phyloP scores from a whole-genome alignment of 2,113 vertebrate species.

The Dipodomys spectabilis region DNA sequence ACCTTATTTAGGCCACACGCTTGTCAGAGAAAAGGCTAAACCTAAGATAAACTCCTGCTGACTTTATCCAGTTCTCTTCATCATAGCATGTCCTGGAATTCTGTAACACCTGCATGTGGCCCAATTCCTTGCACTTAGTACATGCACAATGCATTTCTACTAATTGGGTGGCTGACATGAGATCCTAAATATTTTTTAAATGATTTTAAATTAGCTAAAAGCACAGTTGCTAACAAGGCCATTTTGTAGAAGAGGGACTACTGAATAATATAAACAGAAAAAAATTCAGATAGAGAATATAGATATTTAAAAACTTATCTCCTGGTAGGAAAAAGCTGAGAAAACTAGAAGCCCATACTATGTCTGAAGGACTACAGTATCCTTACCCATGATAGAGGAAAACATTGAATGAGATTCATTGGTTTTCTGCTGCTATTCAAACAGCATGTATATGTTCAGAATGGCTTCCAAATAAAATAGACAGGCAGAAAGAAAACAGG shows the following conservation, averaged over 20 bases:
- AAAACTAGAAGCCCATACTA: neutral
- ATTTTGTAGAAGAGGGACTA: neutral
- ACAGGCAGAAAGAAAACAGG: constrained; percentile 13
- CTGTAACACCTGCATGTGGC: neutral
- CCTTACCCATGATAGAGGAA: neutral
- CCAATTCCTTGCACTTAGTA: neutral
- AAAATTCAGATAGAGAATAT: neutral
- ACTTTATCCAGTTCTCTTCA: neutral
- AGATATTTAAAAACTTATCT: neutral
- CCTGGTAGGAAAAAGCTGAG: neutral
- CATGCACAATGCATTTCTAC: neutral
- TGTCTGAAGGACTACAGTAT: neutral
- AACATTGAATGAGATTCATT: neutral
- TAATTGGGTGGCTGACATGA: neutral
- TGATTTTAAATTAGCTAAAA: constrained; percentile 35
- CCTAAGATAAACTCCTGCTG: too few relatives aligned
- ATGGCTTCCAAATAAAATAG: neutral
- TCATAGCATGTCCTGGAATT: neutral
- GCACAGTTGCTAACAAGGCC: neutral
- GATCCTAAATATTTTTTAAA: neutral
- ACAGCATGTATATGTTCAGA: constrained; percentile 1
- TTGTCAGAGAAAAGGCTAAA: neutral
- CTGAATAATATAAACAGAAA: neutral
- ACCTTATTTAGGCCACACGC: neutral
- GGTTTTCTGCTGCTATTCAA: constrained; percentile 30